A percentile compares a stretch with the other conserved stretches of the same genome.
Conservation (phyloP, 2,797 vertebrate species). For the Spinus pinus region DNA sequence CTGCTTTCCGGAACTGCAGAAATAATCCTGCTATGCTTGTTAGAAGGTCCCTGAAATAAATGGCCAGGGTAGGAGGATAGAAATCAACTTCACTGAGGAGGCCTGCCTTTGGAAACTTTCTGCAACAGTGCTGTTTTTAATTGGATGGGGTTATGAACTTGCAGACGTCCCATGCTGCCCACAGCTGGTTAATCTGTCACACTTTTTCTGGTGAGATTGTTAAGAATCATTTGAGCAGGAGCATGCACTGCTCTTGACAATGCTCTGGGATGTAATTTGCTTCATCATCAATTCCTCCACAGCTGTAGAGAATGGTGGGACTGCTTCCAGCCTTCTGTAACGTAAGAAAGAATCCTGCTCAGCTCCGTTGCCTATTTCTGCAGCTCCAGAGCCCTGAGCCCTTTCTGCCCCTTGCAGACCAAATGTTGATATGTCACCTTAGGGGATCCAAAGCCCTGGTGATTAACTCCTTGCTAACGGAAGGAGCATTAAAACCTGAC, state of each 20-base stretch:
- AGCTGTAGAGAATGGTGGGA: not conserved
- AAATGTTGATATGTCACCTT: accelerated
- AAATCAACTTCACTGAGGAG: not conserved
- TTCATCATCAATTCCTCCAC: not conserved
- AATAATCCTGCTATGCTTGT: not conserved
- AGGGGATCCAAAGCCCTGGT: not conserved
- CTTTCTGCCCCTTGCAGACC: not conserved
- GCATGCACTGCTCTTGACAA: not conserved
- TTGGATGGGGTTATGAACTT: not conserved
- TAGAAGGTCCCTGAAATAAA: not conserved
- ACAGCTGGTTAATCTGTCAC: accelerated
- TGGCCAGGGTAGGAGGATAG: not conserved
- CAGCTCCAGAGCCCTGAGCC: not conserved
- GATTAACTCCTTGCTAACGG: not conserved
- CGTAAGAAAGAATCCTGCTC: not conserved
- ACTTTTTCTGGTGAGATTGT: not conserved
- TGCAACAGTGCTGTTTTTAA: not conserved
- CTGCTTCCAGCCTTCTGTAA: not conserved
- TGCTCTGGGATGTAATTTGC: not conserved
- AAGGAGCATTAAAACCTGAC: not conserved
- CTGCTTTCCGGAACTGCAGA: not conserved
- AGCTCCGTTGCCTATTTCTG: not conserved
- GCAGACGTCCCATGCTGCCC: not conserved
- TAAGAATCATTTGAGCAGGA: not conserved
- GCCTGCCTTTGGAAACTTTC: not conserved